Conservation (phyloP, 2,797 vertebrate genomes). For the Aplochiton taeniatus region DNA sequence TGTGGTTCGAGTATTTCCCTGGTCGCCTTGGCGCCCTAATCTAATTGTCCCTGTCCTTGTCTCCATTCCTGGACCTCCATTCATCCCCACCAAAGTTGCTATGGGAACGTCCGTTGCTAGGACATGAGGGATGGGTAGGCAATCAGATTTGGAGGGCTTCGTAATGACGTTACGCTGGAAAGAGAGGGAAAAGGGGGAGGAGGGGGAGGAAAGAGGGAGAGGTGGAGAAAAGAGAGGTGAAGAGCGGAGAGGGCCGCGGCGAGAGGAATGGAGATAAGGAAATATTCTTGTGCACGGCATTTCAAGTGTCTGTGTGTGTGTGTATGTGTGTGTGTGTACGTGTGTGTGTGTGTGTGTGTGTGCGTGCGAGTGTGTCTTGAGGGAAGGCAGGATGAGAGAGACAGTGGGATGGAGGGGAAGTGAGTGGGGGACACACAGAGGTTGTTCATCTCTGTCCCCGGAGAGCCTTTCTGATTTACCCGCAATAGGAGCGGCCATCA, state of each 20-base stretch:
- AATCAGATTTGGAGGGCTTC: slow-evolving; percentile 51
- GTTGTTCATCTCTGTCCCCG: slow-evolving; percentile 56
- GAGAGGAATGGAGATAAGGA: neutral
- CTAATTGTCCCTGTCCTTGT: slow-evolving; percentile 19
- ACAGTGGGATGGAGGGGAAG: slow-evolving; percentile 8
- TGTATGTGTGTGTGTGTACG: neutral
- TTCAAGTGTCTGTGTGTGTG: neutral
- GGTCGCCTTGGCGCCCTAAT: slow-evolving; percentile 12
- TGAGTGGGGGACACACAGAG: slow-evolving; percentile 41
- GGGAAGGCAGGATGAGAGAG: too few relatives aligned
- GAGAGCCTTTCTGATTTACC: slow-evolving; percentile 50
- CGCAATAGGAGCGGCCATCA: slow-evolving; percentile 60
- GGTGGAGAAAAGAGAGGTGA: neutral
- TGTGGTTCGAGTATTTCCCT: slow-evolving; percentile 6
- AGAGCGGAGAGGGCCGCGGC: neutral
- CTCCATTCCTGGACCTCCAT: slow-evolving; percentile 25
- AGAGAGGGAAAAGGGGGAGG: slow-evolving; percentile 16
- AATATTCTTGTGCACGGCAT: too few relatives aligned
- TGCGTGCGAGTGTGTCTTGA: neutral
- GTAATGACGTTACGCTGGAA: slow-evolving; percentile 55
- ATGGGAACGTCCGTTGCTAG: slow-evolving; percentile 56
- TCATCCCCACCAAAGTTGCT: slow-evolving; percentile 56
- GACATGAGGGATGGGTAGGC: slow-evolving; percentile 50
- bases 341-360: neutral
- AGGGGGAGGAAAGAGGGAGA: neutral